These are phyloP conservation scores for Lamellibrachia luymesi DNA, from an alignment of 1,140 invertebrate genomes.

Conservation along the genomic window DNA sequence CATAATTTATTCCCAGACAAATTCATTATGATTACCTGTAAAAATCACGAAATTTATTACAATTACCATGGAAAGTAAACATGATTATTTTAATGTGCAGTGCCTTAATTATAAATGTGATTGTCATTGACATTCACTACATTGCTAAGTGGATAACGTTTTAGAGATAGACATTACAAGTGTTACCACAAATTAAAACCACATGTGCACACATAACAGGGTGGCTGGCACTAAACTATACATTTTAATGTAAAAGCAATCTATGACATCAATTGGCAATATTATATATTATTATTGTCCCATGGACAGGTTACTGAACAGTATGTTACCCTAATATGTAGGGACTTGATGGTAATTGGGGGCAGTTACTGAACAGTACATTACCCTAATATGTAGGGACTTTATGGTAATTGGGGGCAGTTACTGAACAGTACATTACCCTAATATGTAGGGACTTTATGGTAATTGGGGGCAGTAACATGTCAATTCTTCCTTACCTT, in stretches of 20 bases:
- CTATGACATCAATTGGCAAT: background rate
- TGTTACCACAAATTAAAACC: no score
- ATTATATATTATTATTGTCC: background rate
- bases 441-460: no score
- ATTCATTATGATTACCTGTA: background rate
- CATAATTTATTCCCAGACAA: background rate
- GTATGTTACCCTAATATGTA: no score
- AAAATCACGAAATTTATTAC: background rate
- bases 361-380: no score
- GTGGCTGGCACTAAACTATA: background rate
- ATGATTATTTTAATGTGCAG: background rate
- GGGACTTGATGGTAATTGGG: no score
- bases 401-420: no score
- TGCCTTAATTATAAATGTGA: conserved; percentile 16
- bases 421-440: no score
- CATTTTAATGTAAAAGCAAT: background rate
- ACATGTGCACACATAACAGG: no score
- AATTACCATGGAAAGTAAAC: background rate
- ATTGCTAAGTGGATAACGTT: background rate
- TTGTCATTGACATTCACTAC: conserved; percentile 21
- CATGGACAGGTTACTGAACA: no score
- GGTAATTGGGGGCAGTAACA: no score
- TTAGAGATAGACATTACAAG: background rate
- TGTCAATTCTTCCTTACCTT: no score
- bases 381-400: no score